phyloP scores from a whole-genome alignment of 2,888 invertebrate genomes.

The Eubasilissa splendida region DNA sequence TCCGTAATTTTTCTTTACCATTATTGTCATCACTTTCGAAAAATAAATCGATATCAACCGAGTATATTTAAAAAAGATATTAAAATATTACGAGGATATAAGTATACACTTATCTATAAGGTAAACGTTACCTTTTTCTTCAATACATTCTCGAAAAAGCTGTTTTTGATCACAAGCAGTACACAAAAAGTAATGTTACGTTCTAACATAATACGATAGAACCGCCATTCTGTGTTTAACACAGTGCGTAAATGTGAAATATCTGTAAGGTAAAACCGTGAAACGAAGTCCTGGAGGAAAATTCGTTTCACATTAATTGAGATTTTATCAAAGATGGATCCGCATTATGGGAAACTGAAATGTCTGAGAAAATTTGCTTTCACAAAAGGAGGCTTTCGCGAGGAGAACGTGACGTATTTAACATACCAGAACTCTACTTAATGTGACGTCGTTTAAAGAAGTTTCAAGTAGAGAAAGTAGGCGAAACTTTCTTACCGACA shows the following conservation, averaged over 20 bases:
- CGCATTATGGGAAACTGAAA: constrained; percentile 37
- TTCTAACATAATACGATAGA: neutral
- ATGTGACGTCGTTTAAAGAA: constrained; percentile 23
- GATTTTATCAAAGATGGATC: constrained; percentile 37
- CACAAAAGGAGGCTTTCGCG: constrained; percentile 16
- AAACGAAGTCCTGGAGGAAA: constrained; percentile 4
- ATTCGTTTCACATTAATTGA: constrained; percentile 37
- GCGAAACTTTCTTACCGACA: constrained; percentile 27
- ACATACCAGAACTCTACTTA: constrained; percentile 28
- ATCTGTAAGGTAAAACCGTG: constrained; percentile 24
- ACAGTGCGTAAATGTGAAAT: constrained; percentile 7
- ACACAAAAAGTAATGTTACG: constrained; percentile 19
- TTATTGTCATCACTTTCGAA: too few species aligned
- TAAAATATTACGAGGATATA: too few species aligned
- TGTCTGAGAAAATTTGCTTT: constrained; percentile 38
- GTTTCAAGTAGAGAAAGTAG: neutral
- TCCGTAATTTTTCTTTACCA: too few species aligned
- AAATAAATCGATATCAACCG: too few species aligned
- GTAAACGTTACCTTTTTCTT: too few species aligned
- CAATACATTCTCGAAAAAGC: neutral
- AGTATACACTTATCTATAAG: too few species aligned
- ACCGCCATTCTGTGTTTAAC: neutral
- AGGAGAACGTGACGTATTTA: constrained; percentile 33
- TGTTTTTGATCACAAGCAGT: constrained; percentile 13
- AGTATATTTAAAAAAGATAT: too few species aligned